A percentile compares a stretch with the other conserved stretches of the same genome.
These are phyloP conservation scores for Parazoanthus darwini DNA, from an alignment of 92 coral and sea anemone genomes.

Conservation along the genomic window DNA sequence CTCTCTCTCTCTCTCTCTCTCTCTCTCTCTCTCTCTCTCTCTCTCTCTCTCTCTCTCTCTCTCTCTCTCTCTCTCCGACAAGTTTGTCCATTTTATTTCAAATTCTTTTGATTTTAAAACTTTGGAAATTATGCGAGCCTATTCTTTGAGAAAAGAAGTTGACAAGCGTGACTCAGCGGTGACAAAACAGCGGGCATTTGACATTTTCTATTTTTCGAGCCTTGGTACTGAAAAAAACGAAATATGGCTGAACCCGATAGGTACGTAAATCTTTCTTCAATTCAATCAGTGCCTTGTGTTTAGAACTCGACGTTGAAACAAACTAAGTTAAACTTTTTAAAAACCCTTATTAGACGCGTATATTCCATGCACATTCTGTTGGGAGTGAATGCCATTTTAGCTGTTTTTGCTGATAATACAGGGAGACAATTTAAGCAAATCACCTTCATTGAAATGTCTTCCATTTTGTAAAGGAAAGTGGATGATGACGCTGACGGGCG, in stretches of 20 bases:
- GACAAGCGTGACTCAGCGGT: not conserved
- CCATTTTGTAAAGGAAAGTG: constrained; percentile 19
- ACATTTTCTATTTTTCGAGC: not conserved
- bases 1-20: too few species aligned
- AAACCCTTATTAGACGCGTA: not conserved
- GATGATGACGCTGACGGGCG: constrained; percentile 50
- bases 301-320: not conserved
- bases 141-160: not conserved
- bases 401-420: not conserved
- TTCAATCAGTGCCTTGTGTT: not conserved
- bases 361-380: not conserved
- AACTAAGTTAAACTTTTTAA: too few species aligned
- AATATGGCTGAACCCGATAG: constrained; percentile 23
- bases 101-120: not conserved
- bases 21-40: too few species aligned
- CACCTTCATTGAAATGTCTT: not conserved
- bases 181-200: not conserved
- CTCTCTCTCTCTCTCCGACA: too few species aligned
- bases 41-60: too few species aligned
- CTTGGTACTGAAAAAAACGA: too few species aligned
- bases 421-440: constrained; percentile 29
- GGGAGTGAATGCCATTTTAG: not conserved
- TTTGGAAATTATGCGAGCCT: not conserved
- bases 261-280: not conserved
- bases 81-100: not conserved